Evolutionary conservation across 2,888 invertebrate species (phyloP).

Genomic region (Electrophaes corylata): DNA sequence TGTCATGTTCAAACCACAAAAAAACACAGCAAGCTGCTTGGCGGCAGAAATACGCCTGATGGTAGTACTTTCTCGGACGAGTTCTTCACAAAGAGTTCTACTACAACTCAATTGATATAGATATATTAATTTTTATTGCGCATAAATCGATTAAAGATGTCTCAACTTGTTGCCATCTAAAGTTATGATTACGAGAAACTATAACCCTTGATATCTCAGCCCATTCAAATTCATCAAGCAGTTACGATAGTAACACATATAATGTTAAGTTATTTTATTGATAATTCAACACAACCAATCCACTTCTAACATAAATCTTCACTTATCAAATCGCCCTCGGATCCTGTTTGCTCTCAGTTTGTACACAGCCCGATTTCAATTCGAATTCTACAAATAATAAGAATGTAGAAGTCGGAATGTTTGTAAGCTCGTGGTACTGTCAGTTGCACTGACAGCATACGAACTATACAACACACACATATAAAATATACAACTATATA

Average conservation of each 20-base stretch:
- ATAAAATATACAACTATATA: too few relatives aligned
- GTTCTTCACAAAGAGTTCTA: too few relatives aligned
- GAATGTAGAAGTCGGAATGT: background rate
- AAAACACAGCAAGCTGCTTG: too few relatives aligned
- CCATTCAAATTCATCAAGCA: constrained; percentile 6
- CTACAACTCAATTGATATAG: too few relatives aligned
- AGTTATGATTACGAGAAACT: background rate
- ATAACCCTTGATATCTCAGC: background rate
- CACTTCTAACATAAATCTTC: constrained; percentile 32
- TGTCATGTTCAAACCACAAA: too few relatives aligned
- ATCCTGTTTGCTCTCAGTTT: constrained; percentile 26
- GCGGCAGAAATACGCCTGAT: too few relatives aligned
- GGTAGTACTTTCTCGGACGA: too few relatives aligned
- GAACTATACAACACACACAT: too few relatives aligned
- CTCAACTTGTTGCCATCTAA: background rate
- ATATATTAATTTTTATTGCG: background rate
- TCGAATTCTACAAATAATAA: constrained; percentile 3
- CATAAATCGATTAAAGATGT: background rate
- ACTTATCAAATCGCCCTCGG: constrained; percentile 28
- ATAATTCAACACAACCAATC: constrained; percentile 27
- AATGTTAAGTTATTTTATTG: constrained; percentile 28
- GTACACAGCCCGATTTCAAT: constrained; percentile 24
- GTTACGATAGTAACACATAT: constrained; percentile 13
- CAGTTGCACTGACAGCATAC: too few relatives aligned
- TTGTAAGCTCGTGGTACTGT: background rate